Evolutionary conservation across 2,113 vertebrate species (phyloP).

Genomic region (Edolisoma coerulescens): DNA sequence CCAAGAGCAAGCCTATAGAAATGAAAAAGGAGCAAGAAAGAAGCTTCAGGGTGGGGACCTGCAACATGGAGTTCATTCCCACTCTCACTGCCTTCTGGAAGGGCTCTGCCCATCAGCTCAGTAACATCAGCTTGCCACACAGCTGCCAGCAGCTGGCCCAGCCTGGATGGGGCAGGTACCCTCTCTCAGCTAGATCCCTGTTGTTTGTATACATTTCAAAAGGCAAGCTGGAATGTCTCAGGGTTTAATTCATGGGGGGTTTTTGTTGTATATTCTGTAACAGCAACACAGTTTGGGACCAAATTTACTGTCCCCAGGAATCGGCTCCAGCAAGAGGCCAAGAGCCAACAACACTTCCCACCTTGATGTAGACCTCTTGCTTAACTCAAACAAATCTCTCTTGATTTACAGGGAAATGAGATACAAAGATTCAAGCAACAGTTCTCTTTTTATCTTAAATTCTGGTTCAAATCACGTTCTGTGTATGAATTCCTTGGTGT

Average conservation of each 20-base stretch:
- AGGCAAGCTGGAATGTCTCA: not conserved
- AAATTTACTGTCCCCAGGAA: not conserved
- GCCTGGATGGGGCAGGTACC: not conserved
- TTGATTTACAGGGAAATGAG: not conserved
- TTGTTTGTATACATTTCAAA: not conserved
- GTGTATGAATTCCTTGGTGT: not conserved
- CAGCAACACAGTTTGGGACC: not conserved
- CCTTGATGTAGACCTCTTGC: not conserved
- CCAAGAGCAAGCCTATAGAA: not conserved
- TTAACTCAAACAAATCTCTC: not conserved
- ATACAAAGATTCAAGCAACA: not conserved
- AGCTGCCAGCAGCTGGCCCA: not conserved
- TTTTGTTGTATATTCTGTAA: not conserved
- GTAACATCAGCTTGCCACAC: not conserved
- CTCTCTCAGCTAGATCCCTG: not conserved
- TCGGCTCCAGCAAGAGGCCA: not conserved
- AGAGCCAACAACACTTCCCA: not conserved
- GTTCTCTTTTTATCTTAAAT: not conserved
- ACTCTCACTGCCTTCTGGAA: not conserved
- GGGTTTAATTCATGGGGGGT: accelerated
- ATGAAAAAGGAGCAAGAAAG: not conserved
- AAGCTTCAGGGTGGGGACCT: not conserved
- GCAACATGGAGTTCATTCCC: not conserved
- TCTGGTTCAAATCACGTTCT: not conserved
- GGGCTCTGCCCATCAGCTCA: not conserved